Conservation (phyloP, 2,797 vertebrate species). For the Poliocrania exsul region DNA sequence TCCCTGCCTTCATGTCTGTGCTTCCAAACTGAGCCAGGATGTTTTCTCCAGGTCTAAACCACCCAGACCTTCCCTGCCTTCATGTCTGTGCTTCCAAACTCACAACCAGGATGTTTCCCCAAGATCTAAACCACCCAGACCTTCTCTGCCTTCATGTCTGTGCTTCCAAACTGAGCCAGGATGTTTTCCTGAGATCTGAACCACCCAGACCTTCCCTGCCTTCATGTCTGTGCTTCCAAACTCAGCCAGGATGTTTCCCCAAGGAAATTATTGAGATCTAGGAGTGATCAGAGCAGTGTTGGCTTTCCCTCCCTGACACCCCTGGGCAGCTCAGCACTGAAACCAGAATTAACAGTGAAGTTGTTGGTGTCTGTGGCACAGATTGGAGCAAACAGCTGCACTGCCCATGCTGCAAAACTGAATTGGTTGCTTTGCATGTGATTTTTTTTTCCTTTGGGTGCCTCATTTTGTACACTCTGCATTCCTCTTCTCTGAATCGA, state of each 20-base stretch:
- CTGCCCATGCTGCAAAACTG: background rate
- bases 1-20: no score
- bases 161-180: no score
- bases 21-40: no score
- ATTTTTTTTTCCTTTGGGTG: background rate
- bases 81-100: no score
- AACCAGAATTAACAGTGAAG: background rate
- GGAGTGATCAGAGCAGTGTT: background rate
- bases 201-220: background rate
- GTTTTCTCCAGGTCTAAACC: no score
- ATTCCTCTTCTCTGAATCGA: slow-evolving; percentile 25
- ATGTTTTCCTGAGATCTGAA: background rate
- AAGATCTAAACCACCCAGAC: no score
- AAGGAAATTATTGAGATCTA: background rate
- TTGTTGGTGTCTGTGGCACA: background rate
- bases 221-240: background rate
- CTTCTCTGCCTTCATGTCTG: no score
- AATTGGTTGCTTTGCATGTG: background rate
- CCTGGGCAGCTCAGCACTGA: background rate
- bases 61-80: no score
- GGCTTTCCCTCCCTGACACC: background rate
- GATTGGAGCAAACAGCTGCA: background rate
- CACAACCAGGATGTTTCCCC: no score
- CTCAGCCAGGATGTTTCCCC: background rate
- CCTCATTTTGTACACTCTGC: background rate